A percentile compares a stretch with the other conserved stretches of the same genome.
Conservation (phyloP, 2,888 invertebrate species). For the Piscicola geometra region DNA sequence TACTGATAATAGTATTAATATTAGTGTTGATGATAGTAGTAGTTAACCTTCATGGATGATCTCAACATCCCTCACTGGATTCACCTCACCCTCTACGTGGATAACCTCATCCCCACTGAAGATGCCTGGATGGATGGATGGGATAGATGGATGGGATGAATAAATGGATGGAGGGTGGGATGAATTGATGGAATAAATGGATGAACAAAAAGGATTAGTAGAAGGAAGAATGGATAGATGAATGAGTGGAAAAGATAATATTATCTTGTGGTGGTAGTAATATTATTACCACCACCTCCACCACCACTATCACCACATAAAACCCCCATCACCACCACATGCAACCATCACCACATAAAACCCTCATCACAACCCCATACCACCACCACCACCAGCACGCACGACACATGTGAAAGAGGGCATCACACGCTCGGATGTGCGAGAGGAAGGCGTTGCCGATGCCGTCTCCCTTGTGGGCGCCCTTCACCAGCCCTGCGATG, state of each 20-base stretch:
- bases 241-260: background rate
- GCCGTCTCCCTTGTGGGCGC: constrained; percentile 95
- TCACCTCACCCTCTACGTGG: constrained; percentile 96
- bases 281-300: too few species aligned
- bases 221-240: background rate
- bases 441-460: constrained; percentile 97
- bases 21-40: too few species aligned
- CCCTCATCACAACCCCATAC: too few species aligned
- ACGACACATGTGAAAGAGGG: constrained; percentile 93
- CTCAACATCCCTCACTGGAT: constrained; percentile 91
- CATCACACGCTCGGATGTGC: constrained; percentile 96
- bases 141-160: too few species aligned
- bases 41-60: too few species aligned
- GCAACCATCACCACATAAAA: background rate
- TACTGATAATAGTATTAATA: too few species aligned
- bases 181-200: too few species aligned
- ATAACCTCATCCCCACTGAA: constrained; percentile 97
- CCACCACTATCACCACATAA: background rate
- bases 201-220: too few species aligned
- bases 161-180: background rate
- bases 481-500: constrained; percentile 95
- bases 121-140: constrained; percentile 66
- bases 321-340: background rate
- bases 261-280: background rate
- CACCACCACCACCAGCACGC: too few species aligned